Conservation (phyloP, 2,797 vertebrate species). For the Tachyglossus aculeatus region DNA sequence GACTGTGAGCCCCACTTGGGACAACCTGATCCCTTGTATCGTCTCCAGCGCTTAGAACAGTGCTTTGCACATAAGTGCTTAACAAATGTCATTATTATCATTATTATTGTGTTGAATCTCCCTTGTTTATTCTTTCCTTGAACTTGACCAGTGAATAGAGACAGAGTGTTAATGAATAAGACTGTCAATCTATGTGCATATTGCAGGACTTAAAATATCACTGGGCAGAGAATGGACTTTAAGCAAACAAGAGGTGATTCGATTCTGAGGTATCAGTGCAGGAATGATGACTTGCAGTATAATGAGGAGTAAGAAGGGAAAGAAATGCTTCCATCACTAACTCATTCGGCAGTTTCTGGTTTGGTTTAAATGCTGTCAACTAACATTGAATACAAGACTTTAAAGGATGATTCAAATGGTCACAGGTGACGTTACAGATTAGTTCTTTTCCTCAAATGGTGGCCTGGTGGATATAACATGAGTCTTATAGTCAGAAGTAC, state of each 20-base stretch:
- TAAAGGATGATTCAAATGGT: slow-evolving; percentile 15
- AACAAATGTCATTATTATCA: too few species aligned
- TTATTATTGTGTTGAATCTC: too few species aligned
- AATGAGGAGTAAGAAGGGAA: neutral
- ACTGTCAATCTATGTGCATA: slow-evolving; percentile 26
- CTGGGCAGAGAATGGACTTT: neutral
- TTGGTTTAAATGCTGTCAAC: slow-evolving; percentile 14
- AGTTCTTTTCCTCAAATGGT: neutral
- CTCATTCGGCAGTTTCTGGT: slow-evolving; percentile 16
- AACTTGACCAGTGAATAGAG: slow-evolving; percentile 26
- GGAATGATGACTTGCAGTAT: neutral
- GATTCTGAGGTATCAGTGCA: slow-evolving; percentile 7
- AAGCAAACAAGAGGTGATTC: neutral
- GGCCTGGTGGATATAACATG: neutral
- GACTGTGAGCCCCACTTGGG: too few species aligned
- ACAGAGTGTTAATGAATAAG: slow-evolving; percentile 48
- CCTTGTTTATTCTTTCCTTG: neutral
- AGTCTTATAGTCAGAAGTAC: too few species aligned
- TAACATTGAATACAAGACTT: slow-evolving; percentile 7
- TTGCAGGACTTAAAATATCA: neutral
- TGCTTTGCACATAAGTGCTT: too few species aligned
- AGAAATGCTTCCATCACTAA: neutral
- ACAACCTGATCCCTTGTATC: too few species aligned
- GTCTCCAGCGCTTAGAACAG: too few species aligned
- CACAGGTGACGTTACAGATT: neutral